Evolutionary conservation across 30 jellyfish, hydroid and myxozoan species (phyloP).

Genomic region (Aurelia sp.): DNA sequence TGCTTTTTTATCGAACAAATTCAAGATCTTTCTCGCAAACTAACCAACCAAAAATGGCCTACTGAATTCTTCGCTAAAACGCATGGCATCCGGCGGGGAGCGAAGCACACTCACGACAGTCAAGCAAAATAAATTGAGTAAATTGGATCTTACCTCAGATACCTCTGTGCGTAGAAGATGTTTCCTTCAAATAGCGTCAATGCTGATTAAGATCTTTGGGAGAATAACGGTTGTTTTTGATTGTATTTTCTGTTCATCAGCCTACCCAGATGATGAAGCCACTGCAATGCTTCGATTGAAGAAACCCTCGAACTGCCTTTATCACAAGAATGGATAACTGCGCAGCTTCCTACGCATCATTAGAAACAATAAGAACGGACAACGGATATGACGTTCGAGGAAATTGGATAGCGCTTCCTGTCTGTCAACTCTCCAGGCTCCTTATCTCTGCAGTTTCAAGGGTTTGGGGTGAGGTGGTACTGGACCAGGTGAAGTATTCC

Average conservation of each 20-base stretch:
- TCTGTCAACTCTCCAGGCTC: too few species aligned
- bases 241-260: background rate
- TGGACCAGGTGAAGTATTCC: too few species aligned
- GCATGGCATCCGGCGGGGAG: too few species aligned
- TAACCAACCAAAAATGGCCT: too few species aligned
- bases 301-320: constrained; percentile 64
- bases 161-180: too few species aligned
- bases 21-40: too few species aligned
- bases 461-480: too few species aligned
- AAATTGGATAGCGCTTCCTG: background rate
- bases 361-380: constrained; percentile 4
- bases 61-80: background rate
- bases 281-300: constrained; percentile 6
- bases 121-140: background rate
- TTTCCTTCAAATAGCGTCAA: too few species aligned
- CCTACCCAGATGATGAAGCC: constrained; percentile 19
- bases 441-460: too few species aligned
- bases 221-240: background rate
- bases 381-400: constrained; percentile 59
- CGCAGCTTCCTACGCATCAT: constrained; percentile 82
- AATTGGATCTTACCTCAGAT: background rate
- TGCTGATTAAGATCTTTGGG: background rate
- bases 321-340: constrained; percentile 17
- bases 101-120: background rate
- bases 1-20: too few species aligned